Evolutionary conservation across 1,140 invertebrate genomes (phyloP), one percentile per base, ranked within the genome.

Genomic region (Drosophila mauritiana): DNA sequence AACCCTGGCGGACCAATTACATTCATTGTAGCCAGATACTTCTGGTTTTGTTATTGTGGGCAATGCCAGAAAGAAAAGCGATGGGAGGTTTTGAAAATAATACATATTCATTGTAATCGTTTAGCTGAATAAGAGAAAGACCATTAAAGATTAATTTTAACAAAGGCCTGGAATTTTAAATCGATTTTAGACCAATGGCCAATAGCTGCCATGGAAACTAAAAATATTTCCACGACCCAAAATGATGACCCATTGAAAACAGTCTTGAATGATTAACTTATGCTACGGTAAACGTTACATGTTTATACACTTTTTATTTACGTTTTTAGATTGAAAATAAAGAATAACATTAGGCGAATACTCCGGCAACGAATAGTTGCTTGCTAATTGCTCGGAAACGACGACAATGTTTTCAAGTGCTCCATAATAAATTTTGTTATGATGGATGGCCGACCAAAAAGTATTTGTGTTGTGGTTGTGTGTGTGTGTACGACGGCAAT

Each of bases 401-500:
- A 54, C 27, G 37, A 68, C 49, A 37, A 27, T 20, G 25, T 40
- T 46, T 12, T 58, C 3, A 17, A 15, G 48, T 51, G 36, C n/a
- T 39, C 46, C 17, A 46, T 54, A 10, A 36, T 68, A 69, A 69
- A 70, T 70, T 70, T 69, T 17, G 64, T 56, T 25, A 42, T 69
- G 64, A 34, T 40, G 52, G 64, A 34, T 40, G n/a, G 37, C 62
- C 39, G 22, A 43, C 22, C 34, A 25, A 49, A 58, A 43, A 52
- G 17, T 13, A 22, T 54, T 10, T 22, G n/a, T 20, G 34, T 65
- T 22, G 42, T 27, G 25, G 57, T 45, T 48, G 17, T 58, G 39
- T 49, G 34, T 45, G 55, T 69, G 43, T 51, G 12, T 68, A 53
- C 75, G 74, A 42, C 72, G 51, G 73, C 82, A 86, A 86, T 88